phyloP scores from a whole-genome alignment of 2,797 vertebrate genomes.

The Enteromius argenteus region DNA sequence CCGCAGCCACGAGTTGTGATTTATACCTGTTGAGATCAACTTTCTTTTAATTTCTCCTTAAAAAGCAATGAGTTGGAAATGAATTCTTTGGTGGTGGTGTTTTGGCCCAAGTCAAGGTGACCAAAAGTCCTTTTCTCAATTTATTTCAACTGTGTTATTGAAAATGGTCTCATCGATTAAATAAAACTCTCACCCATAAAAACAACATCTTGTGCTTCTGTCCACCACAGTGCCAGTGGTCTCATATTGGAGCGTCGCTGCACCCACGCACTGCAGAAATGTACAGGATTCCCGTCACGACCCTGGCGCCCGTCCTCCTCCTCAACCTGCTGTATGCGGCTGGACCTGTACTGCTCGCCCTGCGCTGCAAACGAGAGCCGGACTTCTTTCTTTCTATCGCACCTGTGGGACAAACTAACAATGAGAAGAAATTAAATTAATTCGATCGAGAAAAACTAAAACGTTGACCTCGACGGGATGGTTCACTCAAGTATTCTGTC shows the following conservation, averaged over 20 bases:
- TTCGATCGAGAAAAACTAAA: neutral
- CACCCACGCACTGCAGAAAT: constrained; percentile 85
- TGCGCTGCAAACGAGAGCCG: constrained; percentile 79
- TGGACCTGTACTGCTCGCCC: constrained; percentile 81
- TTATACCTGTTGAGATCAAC: too few relatives aligned
- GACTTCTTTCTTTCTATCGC: constrained; percentile 80
- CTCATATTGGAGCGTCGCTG: constrained; percentile 85
- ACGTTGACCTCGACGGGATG: neutral
- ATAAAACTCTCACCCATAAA: neutral
- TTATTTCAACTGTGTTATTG: too few relatives aligned
- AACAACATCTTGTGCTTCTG: neutral
- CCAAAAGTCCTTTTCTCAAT: neutral
- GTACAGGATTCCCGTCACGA: constrained; percentile 82
- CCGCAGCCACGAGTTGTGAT: too few relatives aligned
- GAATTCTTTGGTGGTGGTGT: neutral
- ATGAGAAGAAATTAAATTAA: constrained; percentile 75
- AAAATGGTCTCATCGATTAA: neutral
- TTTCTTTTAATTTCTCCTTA: too few relatives aligned
- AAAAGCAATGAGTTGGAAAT: neutral
- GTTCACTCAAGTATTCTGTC: neutral
- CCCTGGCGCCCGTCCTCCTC: constrained; percentile 76
- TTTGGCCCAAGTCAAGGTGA: neutral
- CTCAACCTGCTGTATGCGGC: constrained; percentile 80
- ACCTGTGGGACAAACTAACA: constrained; percentile 59
- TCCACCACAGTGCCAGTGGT: constrained; percentile 85